Conservation (phyloP, 2,113 vertebrate species). For the Gymnogyps californianus region DNA sequence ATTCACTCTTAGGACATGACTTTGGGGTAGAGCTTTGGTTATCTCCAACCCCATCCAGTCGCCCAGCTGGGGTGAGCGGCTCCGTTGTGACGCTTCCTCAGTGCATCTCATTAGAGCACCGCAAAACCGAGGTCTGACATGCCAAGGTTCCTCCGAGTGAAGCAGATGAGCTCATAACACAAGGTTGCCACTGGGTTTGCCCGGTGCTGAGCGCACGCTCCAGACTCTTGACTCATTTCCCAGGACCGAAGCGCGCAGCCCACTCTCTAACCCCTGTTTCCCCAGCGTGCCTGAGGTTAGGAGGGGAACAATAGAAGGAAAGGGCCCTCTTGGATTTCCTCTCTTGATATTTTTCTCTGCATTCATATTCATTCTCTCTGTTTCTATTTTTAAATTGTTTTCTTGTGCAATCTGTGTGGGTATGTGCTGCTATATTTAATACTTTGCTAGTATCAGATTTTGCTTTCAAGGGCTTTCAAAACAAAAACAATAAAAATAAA, state of each 20-base stretch:
- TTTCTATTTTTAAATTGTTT: conserved; percentile 17
- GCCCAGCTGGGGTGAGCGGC: neutral
- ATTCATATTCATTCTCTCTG: neutral
- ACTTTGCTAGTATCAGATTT: conserved; percentile 7
- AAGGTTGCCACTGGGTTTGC: neutral
- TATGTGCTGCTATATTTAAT: conserved; percentile 23
- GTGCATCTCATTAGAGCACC: neutral
- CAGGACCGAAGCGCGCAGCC: neutral
- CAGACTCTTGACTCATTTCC: neutral
- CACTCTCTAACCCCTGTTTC: neutral
- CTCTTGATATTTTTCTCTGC: neutral
- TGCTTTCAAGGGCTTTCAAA: conserved; percentile 43
- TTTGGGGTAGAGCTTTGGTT: neutral
- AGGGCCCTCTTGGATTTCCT: neutral
- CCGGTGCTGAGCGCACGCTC: neutral
- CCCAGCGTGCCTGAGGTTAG: neutral
- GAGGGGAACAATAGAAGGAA: neutral
- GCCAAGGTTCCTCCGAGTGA: neutral
- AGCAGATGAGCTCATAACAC: neutral
- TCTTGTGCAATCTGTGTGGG: neutral
- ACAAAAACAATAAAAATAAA: conserved; percentile 5
- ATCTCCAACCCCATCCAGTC: neutral
- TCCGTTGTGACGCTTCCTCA: neutral
- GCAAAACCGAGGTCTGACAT: neutral
- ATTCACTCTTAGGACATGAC: neutral